Evolutionary conservation across 2,888 invertebrate species (phyloP).

Genomic region (Andrena bicolor): DNA sequence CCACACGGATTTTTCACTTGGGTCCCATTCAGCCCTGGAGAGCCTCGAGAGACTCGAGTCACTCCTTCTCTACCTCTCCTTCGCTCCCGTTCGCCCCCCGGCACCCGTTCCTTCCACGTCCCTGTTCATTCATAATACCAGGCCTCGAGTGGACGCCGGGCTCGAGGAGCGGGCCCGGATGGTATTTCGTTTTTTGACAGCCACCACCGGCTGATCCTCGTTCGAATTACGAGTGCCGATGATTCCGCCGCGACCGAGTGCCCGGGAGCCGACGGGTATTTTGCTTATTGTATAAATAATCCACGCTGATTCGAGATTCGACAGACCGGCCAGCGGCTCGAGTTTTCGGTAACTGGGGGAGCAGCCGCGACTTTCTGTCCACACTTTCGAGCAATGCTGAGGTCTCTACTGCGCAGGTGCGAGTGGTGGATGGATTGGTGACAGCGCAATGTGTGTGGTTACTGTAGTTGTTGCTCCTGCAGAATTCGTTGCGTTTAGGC

Average conservation of each 20-base stretch:
- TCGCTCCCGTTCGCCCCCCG: slow-evolving; percentile 20
- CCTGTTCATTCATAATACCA: slow-evolving; percentile 78
- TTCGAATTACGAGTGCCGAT: slow-evolving; percentile 67
- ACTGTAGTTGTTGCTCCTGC: too few relatives aligned
- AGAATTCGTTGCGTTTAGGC: too few relatives aligned
- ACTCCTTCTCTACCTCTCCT: slow-evolving; percentile 48
- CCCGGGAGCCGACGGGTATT: slow-evolving; percentile 59
- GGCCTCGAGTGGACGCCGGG: slow-evolving; percentile 76
- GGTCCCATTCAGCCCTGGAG: slow-evolving; percentile 74
- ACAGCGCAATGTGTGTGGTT: too few relatives aligned
- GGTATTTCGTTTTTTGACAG: slow-evolving; percentile 80
- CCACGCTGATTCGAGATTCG: slow-evolving; percentile 38
- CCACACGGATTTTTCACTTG: slow-evolving; percentile 80
- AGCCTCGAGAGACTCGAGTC: slow-evolving; percentile 64
- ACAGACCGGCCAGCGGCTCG: not conserved
- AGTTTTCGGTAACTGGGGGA: not conserved
- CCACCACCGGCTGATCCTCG: slow-evolving; percentile 66
- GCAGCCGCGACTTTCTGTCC: not conserved
- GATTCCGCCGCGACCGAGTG: slow-evolving; percentile 44
- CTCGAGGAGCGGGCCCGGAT: slow-evolving; percentile 77
- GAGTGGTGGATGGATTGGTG: too few relatives aligned
- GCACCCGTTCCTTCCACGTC: slow-evolving; percentile 58
- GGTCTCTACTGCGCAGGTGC: too few relatives aligned
- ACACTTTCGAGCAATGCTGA: not conserved
- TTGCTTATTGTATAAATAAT: slow-evolving; percentile 74